Percentiles rank a stretch among this genome's conserved stretches.
Conservation (phyloP, 1,140 invertebrate genomes). For the Drosophila ficusphila region DNA sequence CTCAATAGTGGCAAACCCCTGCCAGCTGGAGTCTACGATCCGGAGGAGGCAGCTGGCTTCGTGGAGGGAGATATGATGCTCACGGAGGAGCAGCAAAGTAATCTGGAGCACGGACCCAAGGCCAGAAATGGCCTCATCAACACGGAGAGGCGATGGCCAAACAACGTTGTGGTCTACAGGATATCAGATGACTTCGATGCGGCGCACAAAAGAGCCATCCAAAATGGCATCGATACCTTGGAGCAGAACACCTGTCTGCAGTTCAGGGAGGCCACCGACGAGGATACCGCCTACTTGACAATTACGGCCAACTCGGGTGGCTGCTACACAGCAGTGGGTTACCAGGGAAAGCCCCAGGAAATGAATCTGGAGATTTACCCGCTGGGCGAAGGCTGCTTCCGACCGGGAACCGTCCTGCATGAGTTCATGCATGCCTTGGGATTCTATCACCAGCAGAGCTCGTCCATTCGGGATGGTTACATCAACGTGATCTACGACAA, state of each 20-base stretch:
- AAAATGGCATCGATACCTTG: conserved; percentile 57
- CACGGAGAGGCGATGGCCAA: conserved; percentile 86
- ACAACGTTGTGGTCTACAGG: conserved; percentile 87
- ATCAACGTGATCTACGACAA: conserved; percentile 86
- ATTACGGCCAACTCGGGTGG: conserved; percentile 74
- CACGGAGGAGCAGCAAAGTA: conserved; percentile 73
- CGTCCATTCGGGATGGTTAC: conserved; percentile 86
- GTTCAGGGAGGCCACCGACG: conserved; percentile 50
- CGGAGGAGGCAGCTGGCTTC: conserved; percentile 61
- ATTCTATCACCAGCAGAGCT: conserved; percentile 87
- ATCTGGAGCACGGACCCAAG: conserved; percentile 31
- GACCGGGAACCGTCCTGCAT: conserved; percentile 87
- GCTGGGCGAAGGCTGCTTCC: conserved; percentile 85
- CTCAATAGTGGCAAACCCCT: conserved; percentile 23
- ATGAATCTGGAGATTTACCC: conserved; percentile 85
- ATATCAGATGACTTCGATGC: conserved; percentile 85
- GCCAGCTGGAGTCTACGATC: conserved; percentile 35
- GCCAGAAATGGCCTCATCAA: conserved; percentile 87
- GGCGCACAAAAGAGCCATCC: conserved; percentile 53
- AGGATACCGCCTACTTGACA: conserved; percentile 61
- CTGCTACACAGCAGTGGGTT: conserved; percentile 86
- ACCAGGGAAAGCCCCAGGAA: conserved; percentile 85
- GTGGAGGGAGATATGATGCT: conserved; percentile 85
- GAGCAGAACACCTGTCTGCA: conserved; percentile 54
- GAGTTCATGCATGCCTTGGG: conserved; percentile 88